Percentiles rank a stretch among this genome's conserved stretches.
Conservation (phyloP, 2,797 vertebrate genomes). For the Chrysocyon brachyurus region DNA sequence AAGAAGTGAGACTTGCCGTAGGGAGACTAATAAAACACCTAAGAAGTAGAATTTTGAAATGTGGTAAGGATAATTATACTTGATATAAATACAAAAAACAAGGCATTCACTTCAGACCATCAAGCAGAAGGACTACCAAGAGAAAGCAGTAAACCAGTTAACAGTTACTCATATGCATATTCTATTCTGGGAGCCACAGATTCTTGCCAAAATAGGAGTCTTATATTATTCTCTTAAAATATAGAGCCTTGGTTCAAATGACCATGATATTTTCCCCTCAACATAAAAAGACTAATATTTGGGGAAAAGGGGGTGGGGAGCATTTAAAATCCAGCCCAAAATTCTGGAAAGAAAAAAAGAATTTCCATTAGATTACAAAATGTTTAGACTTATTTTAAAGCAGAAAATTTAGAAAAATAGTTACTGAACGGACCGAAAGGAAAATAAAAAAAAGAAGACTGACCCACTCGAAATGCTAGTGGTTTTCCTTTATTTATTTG, state of each 20-base stretch:
- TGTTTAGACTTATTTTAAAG: slow-evolving; percentile 49
- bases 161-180: neutral
- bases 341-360: neutral
- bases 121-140: neutral
- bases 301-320: neutral
- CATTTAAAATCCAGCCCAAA: slow-evolving; percentile 58
- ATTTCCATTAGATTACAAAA: neutral
- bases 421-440: slow-evolving; percentile 60
- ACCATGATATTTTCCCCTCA: neutral
- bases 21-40: neutral
- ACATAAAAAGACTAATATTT: neutral
- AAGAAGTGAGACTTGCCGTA: neutral
- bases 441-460: slow-evolving; percentile 85
- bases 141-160: neutral
- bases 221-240: slow-evolving; percentile 22
- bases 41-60: neutral
- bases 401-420: slow-evolving; percentile 57
- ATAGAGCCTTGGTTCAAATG: slow-evolving; percentile 56
- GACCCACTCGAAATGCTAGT: slow-evolving; percentile 97
- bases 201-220: neutral
- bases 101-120: neutral
- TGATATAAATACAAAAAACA: neutral
- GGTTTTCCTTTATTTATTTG: slow-evolving; percentile 92
- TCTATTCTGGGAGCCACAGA: neutral
- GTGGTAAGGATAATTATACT: neutral